Base-by-base conservation (phyloP, 2,113 vertebrate species). In the Cariama cristata region DNA sequence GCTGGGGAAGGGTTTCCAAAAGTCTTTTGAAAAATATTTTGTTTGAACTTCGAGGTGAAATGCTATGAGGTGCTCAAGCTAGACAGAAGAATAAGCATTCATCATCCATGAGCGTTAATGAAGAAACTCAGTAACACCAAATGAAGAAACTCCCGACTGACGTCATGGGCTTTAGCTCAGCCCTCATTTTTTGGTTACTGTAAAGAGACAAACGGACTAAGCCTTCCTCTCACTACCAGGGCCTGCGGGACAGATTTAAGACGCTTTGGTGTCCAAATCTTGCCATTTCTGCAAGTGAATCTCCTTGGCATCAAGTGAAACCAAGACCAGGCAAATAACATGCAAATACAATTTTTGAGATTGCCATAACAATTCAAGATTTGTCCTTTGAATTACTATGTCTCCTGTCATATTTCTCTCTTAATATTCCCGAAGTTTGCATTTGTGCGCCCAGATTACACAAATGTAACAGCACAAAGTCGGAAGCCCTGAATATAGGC, bases 41-140 rank as follows among this genome's bases (percentile, higher is more conserved):
- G 32, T 55, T 77, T 91, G 80, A 87, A 53, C 33, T 91, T 93
- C 42, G 64, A 87, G 77, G 77, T 45, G 52, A 84, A 87, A 85
- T 3, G 1, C 56, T 47, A 14, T 16, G 77, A 81, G 32, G 16
- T 83, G 35, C 44, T 83, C 59, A 27, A 35, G 44, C 15, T 74
- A 18, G 47, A 33, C 20, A 45, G 32, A 58, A 93, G 77, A 56
- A 66, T 4, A 69, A 33, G 5, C 45, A 74, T 77, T 84, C 28
- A 15, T 44, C 59, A 60, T 56, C 69, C 23, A 4, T 0, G 0
- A 75, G 38, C 18, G 32, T 38, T 32, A 33, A 53, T 47, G 7
- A 82, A 79, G 71, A 82, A 69, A 38, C 15, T 85, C 68, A 44
- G 8, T 27, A 68, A 77, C 38, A 60, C 7, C 5, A 47, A 81